Percentiles rank a stretch among this genome's conserved stretches.
Evolutionary conservation across 2,888 invertebrate genomes (phyloP).

Genomic region (Drosophila colorata): DNA sequence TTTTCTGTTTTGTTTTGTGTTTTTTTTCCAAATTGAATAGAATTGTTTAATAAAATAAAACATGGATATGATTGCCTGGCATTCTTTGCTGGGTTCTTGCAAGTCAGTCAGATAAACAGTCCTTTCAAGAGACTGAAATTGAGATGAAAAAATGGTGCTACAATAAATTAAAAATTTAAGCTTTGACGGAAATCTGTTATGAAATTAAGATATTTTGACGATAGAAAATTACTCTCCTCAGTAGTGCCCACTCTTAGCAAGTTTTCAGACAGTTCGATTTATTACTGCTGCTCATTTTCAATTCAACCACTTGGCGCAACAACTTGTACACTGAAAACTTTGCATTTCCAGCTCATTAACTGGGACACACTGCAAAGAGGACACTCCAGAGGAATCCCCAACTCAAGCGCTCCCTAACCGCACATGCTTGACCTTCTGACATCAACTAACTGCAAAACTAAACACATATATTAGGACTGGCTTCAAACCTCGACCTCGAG

Average conservation of each 20-base stretch:
- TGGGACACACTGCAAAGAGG: constrained; percentile 61
- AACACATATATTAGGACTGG: constrained; percentile 44
- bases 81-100: constrained; percentile 24
- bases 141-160: not conserved
- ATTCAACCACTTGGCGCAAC: constrained; percentile 34
- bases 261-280: not conserved
- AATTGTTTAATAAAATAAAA: constrained; percentile 67
- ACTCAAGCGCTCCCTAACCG: constrained; percentile 36
- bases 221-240: too few relatives aligned
- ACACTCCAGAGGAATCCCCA: not conserved
- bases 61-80: constrained; percentile 66
- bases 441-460: constrained; percentile 44
- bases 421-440: constrained; percentile 64
- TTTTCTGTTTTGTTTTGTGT: constrained; percentile 28
- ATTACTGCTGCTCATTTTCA: constrained; percentile 7
- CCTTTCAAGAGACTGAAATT: not conserved
- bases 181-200: too few relatives aligned
- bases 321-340: constrained; percentile 49
- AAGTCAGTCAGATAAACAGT: not conserved
- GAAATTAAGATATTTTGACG: not conserved
- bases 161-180: not conserved
- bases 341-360: constrained; percentile 77
- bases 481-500: constrained; percentile 23
- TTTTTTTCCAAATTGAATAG: constrained; percentile 59
- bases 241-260: too few relatives aligned